A percentile compares a stretch with the other conserved stretches of the same genome.
Evolutionary conservation across 2,113 vertebrate species (phyloP).

Genomic region (Rhea pennata): DNA sequence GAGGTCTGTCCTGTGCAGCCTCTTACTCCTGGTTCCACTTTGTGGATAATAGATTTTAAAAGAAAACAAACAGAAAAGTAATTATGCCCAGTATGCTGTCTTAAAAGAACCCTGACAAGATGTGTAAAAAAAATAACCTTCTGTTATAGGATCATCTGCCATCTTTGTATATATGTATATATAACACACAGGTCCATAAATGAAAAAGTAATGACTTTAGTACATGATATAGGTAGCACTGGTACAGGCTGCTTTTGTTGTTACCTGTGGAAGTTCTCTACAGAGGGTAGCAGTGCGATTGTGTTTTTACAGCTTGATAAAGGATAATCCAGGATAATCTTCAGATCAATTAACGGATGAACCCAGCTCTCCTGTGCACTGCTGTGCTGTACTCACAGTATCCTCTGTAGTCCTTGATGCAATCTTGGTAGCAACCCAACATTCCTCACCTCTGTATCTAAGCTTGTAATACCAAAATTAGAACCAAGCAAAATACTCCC

Average conservation of each 20-base stretch:
- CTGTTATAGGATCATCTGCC: not conserved
- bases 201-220: not conserved
- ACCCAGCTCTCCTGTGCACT: not conserved
- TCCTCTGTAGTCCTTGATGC: not conserved
- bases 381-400: not conserved
- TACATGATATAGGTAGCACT: not conserved
- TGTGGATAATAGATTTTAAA: not conserved
- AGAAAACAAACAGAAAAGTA: not conserved
- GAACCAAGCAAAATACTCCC: not conserved
- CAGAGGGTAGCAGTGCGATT: not conserved
- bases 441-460: not conserved
- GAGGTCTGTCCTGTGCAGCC: not conserved
- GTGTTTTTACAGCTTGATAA: not conserved
- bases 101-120: not conserved
- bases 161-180: not conserved
- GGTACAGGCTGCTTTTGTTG: not conserved
- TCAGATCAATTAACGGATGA: not conserved
- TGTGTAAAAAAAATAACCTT: not conserved
- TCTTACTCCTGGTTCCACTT: not conserved
- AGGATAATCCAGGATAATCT: not conserved
- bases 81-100: not conserved
- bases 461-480: not conserved
- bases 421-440: not conserved
- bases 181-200: not conserved
- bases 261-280: not conserved